phyloP scores from a whole-genome alignment of 2,888 invertebrate species.

The Mimas tiliae region DNA sequence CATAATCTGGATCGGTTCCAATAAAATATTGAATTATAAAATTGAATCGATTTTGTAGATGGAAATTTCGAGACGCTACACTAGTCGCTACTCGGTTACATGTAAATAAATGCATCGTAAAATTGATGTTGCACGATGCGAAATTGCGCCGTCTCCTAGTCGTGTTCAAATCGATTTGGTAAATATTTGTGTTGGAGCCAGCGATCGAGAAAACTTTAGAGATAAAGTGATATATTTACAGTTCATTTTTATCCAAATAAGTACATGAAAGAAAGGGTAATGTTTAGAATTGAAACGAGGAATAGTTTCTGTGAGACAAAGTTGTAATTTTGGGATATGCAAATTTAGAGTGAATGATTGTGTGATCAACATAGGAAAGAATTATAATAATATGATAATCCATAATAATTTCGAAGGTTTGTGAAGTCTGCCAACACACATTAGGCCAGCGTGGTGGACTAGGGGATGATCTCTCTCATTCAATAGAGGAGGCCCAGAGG shows the following conservation, averaged over 20 bases:
- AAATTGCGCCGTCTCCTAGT: conserved; percentile 13
- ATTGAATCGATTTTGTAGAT: conserved; percentile 22
- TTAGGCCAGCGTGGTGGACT: too few species aligned
- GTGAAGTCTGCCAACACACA: too few species aligned
- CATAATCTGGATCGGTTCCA: conserved; percentile 26
- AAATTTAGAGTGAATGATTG: too few species aligned
- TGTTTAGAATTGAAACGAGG: too few species aligned
- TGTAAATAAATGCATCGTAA: conserved; percentile 8
- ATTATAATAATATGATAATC: too few species aligned
- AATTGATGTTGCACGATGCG: conserved; percentile 15
- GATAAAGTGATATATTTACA: neutral
- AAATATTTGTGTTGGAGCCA: conserved; percentile 5
- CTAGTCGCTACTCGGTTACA: neutral
- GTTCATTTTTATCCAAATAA: neutral
- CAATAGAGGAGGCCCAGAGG: too few species aligned
- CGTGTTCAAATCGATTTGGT: conserved; percentile 1
- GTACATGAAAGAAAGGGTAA: too few species aligned
- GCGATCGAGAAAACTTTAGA: neutral
- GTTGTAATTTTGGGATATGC: too few species aligned
- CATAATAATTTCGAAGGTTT: too few species aligned
- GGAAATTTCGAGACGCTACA: conserved; percentile 5
- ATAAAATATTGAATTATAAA: conserved; percentile 27
- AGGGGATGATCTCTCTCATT: too few species aligned
- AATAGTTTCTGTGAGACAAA: too few species aligned
- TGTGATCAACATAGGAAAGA: too few species aligned